Evolutionary conservation across 1,140 invertebrate species (phyloP), one percentile per base, ranked within the genome.

Genomic region (Drosophila guanche): DNA sequence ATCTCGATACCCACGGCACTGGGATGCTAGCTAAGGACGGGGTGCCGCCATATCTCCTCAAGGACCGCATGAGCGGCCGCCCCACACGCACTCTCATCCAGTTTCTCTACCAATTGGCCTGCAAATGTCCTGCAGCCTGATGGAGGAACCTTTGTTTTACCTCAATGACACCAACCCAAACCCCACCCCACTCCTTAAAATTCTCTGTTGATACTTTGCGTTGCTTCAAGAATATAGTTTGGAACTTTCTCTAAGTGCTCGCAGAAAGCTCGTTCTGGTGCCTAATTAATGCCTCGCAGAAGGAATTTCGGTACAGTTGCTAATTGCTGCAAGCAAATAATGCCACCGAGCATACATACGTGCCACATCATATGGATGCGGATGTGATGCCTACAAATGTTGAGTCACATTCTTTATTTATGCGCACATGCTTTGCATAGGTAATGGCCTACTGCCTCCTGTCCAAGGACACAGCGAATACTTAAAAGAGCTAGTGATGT

Each of bases 1-100:
- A 96, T 81, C 85, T 96, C 60, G 95, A 96, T 85, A 95, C 94
- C 47, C 94, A 94, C 40, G 95, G 95, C 5, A 95, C 95, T 89
- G 93, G 93, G 7, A 94, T 93, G 88, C 53, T 90, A n/a, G 75
- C 79, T 25, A 73, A 93, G 54, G 92, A 92, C 55, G 92, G 92
- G 52, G 93, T 94, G 25, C 92, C 93, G 4, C 92, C 94, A 0
- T 95, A 95, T 89, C 90, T 95, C 0, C 89, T 92, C 4, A 93
- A 93, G 81, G 89, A 90, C 16, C 57, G 91, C 5, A 94, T 94
- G 93, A 92, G 92, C 41, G 94, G 94, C 1, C 90, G 94, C 46
- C 94, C 94, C 7, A 94, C 94, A 2, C 91, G 94, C 53, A 94
- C 94, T 2, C 60, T 95, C 0, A 92, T 94, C 2, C 93, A 94